Evolutionary conservation across 2,888 invertebrate species (phyloP).

Genomic region (Cataglyphis albicans): DNA sequence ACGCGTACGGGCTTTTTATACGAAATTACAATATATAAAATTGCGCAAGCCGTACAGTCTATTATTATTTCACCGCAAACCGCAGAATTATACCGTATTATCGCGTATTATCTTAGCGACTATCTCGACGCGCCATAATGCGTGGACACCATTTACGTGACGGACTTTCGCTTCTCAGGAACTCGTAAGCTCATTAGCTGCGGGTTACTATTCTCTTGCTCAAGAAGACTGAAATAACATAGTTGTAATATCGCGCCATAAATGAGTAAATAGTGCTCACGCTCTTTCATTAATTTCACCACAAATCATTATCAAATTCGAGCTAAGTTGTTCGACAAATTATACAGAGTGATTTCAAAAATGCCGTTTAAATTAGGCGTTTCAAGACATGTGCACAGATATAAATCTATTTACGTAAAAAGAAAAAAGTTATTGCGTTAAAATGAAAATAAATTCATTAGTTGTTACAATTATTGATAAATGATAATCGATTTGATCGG

Average conservation of each 20-base stretch:
- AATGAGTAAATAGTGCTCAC: slow-evolving; percentile 1
- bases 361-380: neutral
- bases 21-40: neutral
- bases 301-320: neutral
- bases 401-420: neutral
- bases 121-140: slow-evolving; percentile 4
- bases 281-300: neutral
- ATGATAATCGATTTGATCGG: slow-evolving; percentile 12
- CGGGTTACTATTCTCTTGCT: slow-evolving; percentile 29
- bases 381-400: neutral
- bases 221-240: neutral
- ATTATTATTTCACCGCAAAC: neutral
- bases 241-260: neutral
- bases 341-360: neutral
- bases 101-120: neutral
- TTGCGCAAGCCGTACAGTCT: neutral
- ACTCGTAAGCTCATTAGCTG: slow-evolving; percentile 1
- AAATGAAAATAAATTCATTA: neutral
- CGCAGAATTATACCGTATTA: slow-evolving; percentile 2
- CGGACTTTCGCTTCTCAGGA: neutral
- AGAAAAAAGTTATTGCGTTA: neutral
- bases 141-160: neutral
- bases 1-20: neutral
- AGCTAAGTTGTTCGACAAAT: slow-evolving; percentile 6
- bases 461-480: neutral